Evolutionary conservation across 2,797 vertebrate species (phyloP).

Genomic region (Pelochelys cantorii): DNA sequence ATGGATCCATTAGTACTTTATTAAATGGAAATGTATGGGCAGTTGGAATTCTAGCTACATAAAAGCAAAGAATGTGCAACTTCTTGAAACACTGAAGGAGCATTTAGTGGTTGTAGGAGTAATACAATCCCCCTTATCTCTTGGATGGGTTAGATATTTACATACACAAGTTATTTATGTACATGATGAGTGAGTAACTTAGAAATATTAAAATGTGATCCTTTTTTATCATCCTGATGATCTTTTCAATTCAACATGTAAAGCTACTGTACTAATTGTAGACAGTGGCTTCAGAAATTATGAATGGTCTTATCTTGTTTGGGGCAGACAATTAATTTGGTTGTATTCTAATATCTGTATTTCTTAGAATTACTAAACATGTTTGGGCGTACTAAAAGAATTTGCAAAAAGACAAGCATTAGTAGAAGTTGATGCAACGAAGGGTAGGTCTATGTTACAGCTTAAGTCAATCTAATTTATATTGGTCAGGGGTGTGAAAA

Average conservation of each 20-base stretch:
- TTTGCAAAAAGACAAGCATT: neutral
- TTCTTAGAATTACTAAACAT: neutral
- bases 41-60: neutral
- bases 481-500: too few species aligned
- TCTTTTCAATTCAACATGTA: neutral
- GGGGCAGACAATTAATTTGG: neutral
- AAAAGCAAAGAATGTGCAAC: neutral
- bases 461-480: too few species aligned
- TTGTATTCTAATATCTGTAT: neutral
- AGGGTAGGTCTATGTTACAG: too few species aligned
- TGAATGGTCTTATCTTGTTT: neutral
- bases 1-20: neutral
- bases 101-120: neutral
- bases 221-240: neutral
- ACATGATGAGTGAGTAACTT: neutral
- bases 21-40: neutral
- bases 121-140: rapidly evolving
- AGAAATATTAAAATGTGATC: neutral
- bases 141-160: neutral
- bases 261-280: rapidly evolving
- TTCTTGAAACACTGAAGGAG: neutral
- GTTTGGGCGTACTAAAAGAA: neutral
- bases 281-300: neutral
- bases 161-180: neutral
- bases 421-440: neutral